Evolutionary conservation across 2,888 invertebrate species (phyloP).

Genomic region (Athalia rosae): DNA sequence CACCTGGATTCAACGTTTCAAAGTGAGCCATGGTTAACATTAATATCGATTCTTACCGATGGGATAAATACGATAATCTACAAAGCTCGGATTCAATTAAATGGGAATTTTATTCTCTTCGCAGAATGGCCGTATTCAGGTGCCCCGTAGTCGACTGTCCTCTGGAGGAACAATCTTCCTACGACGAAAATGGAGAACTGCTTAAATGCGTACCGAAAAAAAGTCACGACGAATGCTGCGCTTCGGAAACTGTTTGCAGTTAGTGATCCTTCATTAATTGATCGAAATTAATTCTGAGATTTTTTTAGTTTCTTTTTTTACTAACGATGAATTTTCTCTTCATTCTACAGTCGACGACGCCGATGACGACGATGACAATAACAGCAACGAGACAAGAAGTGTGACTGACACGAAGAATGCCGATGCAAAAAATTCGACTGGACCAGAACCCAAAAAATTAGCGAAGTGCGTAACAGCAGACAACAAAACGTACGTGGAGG

Average conservation of each 20-base stretch:
- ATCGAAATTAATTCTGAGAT: neutral
- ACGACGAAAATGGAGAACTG: constrained; percentile 26
- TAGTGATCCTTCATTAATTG: neutral
- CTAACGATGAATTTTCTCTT: neutral
- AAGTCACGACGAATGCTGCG: constrained; percentile 42
- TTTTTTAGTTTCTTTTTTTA: constrained; percentile 1
- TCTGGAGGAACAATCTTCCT: constrained; percentile 6
- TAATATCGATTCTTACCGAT: neutral
- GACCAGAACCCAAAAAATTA: constrained; percentile 11
- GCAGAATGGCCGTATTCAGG: constrained; percentile 35
- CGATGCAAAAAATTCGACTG: neutral
- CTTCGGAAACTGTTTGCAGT: constrained; percentile 37
- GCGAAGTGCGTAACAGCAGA: constrained; percentile 45
- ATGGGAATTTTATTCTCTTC: neutral
- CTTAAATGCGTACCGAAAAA: constrained; percentile 34
- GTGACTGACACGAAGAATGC: neutral
- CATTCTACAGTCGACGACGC: neutral
- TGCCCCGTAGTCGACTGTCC: constrained; percentile 37
- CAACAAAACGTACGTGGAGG: constrained; percentile 52
- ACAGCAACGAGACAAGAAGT: neutral
- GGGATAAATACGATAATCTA: neutral
- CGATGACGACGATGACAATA: neutral
- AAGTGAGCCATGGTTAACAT: constrained; percentile 10
- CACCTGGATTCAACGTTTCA: constrained; percentile 20
- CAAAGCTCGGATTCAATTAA: neutral